Base-by-base conservation (phyloP, 2,113 vertebrate species). In the Cebidichthys violaceus region DNA sequence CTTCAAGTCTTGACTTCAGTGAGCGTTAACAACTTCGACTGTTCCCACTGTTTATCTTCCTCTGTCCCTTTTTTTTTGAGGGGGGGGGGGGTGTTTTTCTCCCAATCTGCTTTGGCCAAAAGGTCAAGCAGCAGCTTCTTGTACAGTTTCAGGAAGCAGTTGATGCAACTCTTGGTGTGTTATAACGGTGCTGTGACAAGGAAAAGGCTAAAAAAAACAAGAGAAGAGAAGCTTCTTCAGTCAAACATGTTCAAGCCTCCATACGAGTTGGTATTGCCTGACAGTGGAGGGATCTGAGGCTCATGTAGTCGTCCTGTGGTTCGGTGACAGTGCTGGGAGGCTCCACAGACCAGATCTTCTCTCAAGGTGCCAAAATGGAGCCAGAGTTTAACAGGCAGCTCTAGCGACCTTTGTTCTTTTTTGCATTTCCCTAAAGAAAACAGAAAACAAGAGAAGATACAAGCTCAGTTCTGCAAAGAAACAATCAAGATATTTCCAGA, bases 361-460 rank as follows among this genome's bases (percentile, higher is more conserved):
- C 73, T 77, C 68, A 70, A 22, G 75, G 37, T 70, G 75, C 79
- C 68, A 73, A 70, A 35, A 82, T 69, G 79, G 81, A 89, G 76
- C 88, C 79, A 24, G 55, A 68, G 50, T 55, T 68, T 52, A 9
- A 10, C 68, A 13, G 52, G 64, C 57, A 65, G 57, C 39, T 68
- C 95, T 99, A 99, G 87, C 98, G 98, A 90, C 93, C 95, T 93
- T 98, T 99, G 93, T 96, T 99, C 96, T 99, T 99, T 88, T 99
- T 99, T 74, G 97, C 94, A 92, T 97, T 99, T 92, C 95, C 97
- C 98, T 99, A 87, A 47, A 83, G 85, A 27, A 55, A 70, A 31
- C 0, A 60, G 79, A 67, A 47, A 69, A 62, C 5, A n/a, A 29
- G 1, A 66, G 80, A 66, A 45, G n/a, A 65, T 8, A 24, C 1